Evolutionary conservation across 2,888 invertebrate genomes (phyloP), one percentile per base, ranked within the genome.

Genomic region (Eumacrocentrus americanus): DNA sequence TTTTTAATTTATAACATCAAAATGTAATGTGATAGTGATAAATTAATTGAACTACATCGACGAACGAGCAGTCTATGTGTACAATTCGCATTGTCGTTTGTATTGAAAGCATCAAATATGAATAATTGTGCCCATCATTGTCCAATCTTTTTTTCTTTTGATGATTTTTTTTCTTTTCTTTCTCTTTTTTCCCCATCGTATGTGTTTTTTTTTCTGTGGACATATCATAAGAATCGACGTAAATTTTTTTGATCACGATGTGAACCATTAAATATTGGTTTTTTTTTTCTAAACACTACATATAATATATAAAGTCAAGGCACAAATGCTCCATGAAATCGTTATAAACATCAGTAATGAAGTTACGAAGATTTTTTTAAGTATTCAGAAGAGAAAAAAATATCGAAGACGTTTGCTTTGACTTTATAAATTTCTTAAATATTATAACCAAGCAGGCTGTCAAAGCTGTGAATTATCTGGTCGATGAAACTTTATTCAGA

Each of bases 131-230:
- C 79, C 79, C 78, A 71, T 77, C 76, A 73, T 76, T 76, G 78
- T 79, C 79, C 80, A 79, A 78, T 78, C 73, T 70, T 78, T 78
- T 78, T 58, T 76, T 70, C 73, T 74, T 67, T 63, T 67, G 62
- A 67, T 60, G 52, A 55, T 58, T 72, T 65, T 68, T 68, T 75
- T 67, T 71, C 70, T 72, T 77, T 79, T 67, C 65, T 64, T 60
- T 67, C 68, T 75, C 69, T 72, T 74, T 79, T 79, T 80, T 76
- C 70, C 75, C 78, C 79, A 75, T 77, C 78, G 77, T 77, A 74
- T 77, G 73, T 73, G 75, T 76, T 79, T 77, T 59, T 78, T 79
- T 79, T 79, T 80, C 79, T 80, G 79, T 80, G 80, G 80, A 80
- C 79, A 80, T 79, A 79, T 78, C 75, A 79, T 77, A 79, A 80